Evolutionary conservation across 1,140 invertebrate genomes (phyloP), one percentile per base, ranked within the genome.

Genomic region (Popillia japonica): DNA sequence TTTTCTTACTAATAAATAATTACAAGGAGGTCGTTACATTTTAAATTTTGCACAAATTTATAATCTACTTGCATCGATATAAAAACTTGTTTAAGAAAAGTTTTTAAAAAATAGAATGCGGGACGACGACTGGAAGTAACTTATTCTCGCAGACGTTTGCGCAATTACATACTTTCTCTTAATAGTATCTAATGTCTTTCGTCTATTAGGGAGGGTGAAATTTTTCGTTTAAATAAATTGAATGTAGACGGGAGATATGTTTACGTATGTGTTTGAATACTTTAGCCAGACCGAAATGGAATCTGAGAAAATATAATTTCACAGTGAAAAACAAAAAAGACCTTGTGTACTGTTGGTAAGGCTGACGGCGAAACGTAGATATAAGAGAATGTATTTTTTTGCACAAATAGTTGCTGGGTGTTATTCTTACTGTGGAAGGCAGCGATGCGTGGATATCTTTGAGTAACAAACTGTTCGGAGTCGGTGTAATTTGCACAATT

Each of bases 211-310:
- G 48, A 14, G 48, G 48, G 48, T n/a, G 48, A 17, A 55, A 55
- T 55, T 55, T 17, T 55, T 55, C 48, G 48, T n/a, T 55, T 55
- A 55, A 55, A 55, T 55, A 55, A 55, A 55, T 55, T 55, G 48
- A n/a, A 55, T n/a, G 48, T 55, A 17, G 48, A 17, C n/a, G 48
- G 14, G 27, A 34, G 27, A n/a, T 55, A 55, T 55, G 48, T 55
- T 55, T 10, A 17, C 14, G 48, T 17, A 14, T 55, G 48, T 55
- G 48, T 55, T 17, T 17, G 48, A 55, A 55, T 17, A 55, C 17
- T 14, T 17, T 14, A n/a, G 48, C 48, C 17, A 55, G 14, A 55
- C 0, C 3, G 17, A 55, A 55, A 1, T 34, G 27, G 27, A 34
- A 34, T 34, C 48, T 14, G 48, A 55, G 48, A 55, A 55, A 55